Evolutionary conservation across 2,888 invertebrate species (phyloP), one percentile per base, ranked within the genome.

Genomic region (Tinea trinotella): DNA sequence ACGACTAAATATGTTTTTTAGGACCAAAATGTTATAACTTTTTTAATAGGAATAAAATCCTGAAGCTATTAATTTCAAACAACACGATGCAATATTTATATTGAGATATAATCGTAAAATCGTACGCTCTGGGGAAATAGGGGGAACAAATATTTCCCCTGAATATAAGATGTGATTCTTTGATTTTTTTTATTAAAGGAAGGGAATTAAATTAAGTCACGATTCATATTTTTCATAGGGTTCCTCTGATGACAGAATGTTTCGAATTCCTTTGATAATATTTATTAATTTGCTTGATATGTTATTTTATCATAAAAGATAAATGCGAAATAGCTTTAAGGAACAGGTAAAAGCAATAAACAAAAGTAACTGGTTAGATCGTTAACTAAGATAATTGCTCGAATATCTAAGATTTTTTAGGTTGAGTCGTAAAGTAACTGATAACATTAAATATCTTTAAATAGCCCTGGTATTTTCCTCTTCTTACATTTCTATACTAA

Each of bases 201-300:
- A 6, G 40, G 46, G 19, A 46, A 19, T 19, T 46, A 18, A 46
- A 46, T 46, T 46, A 19, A 46, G 46, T 46, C 46, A 46, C 46
- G 46, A 46, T 6, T 46, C 19, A 12, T 19, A 46, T 46, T 46
- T 46, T 46, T 19, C n/a, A n/a, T 7, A 15, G 13, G 13, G 15
- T 19, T 18, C n/a, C 12, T 7, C 46, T 19, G 19, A 10, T 19
- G 46, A 46, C 10, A 15, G 19, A 5, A 19, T 46, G 15, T 18
- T 10, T 18, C 17, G 10, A 36, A n/a, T 36, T 36, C 4, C 6
- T 36, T n/a, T 9, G 7, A n/a, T 7, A n/a, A 36, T 36, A 9
- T 36, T n/a, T 36, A 36, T n/a, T 36, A 36, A 9, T 9, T n/a
- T 36, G 36, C 12, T 4, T 5, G 6, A 24, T 24, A 7, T 24